Percentiles rank a stretch among this genome's conserved stretches.
Conservation (phyloP, 2,797 vertebrate species). For the Myiotriccus ornatus region DNA sequence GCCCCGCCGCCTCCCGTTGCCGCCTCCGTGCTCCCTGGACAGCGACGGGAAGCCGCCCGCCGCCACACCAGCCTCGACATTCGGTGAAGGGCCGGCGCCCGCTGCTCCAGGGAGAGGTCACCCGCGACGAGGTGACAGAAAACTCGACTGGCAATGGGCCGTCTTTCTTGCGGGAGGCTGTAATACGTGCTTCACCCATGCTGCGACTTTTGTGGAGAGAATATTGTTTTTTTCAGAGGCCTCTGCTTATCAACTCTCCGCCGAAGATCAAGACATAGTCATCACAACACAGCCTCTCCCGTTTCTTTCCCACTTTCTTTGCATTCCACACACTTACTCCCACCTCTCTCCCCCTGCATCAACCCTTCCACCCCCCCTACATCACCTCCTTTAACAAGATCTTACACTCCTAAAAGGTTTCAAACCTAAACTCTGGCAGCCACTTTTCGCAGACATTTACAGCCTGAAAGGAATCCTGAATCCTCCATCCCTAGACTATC, state of each 20-base stretch:
- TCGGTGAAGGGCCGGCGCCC: not conserved
- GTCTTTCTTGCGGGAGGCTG: not conserved
- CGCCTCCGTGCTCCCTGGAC: not conserved
- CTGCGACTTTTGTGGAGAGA: not conserved
- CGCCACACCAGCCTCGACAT: not conserved
- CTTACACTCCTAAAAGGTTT: not conserved
- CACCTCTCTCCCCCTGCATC: not conserved
- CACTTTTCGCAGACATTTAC: not conserved
- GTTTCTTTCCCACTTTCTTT: not conserved
- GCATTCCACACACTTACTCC: not conserved
- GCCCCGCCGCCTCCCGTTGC: not conserved
- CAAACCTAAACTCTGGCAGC: not conserved
- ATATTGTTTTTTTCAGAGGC: not conserved
- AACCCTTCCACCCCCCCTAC: not conserved
- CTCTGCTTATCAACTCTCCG: not conserved
- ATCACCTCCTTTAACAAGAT: not conserved
- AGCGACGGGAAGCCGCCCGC: not conserved
- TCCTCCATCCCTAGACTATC: not conserved
- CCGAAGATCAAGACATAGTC: not conserved
- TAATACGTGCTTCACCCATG: not conserved
- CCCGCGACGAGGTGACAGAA: not conserved
- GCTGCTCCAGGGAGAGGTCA: not conserved
- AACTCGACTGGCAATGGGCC: not conserved
- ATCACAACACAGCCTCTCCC: rapidly evolving
- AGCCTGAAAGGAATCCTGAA: not conserved